A percentile compares a stretch with the other conserved stretches of the same genome.
phyloP scores from a whole-genome alignment of 2,888 invertebrate species.

The Rhogogaster chlorosoma region DNA sequence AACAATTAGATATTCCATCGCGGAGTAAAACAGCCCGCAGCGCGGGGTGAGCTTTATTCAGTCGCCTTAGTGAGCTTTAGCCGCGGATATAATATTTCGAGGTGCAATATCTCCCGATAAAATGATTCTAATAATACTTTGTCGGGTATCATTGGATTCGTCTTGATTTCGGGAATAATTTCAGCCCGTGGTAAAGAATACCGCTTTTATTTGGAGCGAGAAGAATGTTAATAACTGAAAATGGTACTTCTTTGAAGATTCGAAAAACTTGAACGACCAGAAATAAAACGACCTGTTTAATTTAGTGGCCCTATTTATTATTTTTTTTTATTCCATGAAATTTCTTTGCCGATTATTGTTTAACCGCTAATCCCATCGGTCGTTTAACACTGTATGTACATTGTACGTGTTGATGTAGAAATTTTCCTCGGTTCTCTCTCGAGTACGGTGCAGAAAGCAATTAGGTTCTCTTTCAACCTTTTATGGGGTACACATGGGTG shows the following conservation, averaged over 20 bases:
- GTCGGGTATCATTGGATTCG: constrained; percentile 7
- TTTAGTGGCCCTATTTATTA: too few species aligned
- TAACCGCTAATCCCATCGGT: neutral
- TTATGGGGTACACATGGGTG: neutral
- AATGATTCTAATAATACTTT: neutral
- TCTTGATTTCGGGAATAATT: neutral
- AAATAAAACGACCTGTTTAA: too few species aligned
- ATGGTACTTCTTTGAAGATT: neutral
- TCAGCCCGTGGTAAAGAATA: neutral
- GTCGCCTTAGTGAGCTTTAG: neutral
- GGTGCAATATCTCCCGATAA: neutral
- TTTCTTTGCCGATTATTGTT: neutral
- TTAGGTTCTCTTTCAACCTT: constrained; percentile 14
- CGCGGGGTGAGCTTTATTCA: neutral
- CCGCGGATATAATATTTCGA: neutral
- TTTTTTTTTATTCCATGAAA: neutral
- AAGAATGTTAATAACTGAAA: neutral
- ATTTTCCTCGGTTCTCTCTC: constrained; percentile 1
- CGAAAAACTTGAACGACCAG: too few species aligned
- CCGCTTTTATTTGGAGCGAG: neutral
- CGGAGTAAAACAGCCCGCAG: neutral
- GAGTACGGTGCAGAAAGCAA: constrained; percentile 12
- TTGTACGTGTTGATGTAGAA: neutral
- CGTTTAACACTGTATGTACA: neutral
- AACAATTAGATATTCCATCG: neutral